Base-by-base conservation (phyloP, 2,113 vertebrate species). In the Tetrao urogallus region DNA sequence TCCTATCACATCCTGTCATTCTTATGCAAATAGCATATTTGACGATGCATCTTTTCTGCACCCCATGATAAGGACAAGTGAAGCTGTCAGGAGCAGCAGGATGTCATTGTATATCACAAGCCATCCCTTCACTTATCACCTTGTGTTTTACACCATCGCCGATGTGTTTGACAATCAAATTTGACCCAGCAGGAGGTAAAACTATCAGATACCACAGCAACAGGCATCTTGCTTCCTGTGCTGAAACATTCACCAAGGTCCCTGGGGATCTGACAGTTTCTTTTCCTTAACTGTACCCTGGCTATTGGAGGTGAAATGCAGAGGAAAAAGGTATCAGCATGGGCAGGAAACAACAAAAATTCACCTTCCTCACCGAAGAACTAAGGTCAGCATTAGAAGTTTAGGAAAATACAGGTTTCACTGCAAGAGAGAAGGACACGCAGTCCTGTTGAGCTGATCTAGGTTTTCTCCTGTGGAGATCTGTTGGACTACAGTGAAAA, bases 1-100 rank as follows among this genome's bases (percentile, higher is more conserved):
- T 97, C 97, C 93, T 92, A 97, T 97, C 97, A 97, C 96, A 98
- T 98, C 96, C 98, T 97, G 95, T 96, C 97, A 97, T 98, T 98
- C 97, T 97, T 94, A 98, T 95, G 97, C 97, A 98, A 98, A 98
- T 97, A 78, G 74, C 40, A 52, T 90, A 95, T 86, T 92, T 82
- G 88, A 95, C 89, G 95, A 95, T 93, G 89, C 38, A 43, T 92
- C 88, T 97, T 97, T 97, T 97, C 95, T 96, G 93, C 96, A 96
- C 90, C 91, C 66, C 76, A 45, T 15, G 92, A 96, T 76, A 90
- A 95, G 91, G 74, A 92, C 90, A 86, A 90, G 89, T 80, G 86
- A 76, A 84, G 74, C 92, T 92, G 95, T 86, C 70, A 96, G 94
- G 92, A 91, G 92, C 90, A 94, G 86, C 80, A 74, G 96, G 95